Evolutionary conservation across 2,888 invertebrate genomes (phyloP).

Genomic region (Drosophila nigricruria): DNA sequence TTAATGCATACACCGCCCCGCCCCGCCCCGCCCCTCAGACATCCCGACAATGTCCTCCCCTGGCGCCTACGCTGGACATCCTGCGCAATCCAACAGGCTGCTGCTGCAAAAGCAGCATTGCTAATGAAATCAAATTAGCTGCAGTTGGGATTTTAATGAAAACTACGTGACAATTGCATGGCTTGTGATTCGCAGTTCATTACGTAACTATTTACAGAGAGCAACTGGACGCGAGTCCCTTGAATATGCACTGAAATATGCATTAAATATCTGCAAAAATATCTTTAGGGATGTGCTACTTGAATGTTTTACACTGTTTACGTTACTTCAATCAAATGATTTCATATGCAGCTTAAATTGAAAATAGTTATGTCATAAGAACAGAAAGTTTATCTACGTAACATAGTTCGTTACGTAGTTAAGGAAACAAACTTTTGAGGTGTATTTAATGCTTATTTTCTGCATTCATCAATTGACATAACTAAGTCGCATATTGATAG

Average conservation of each 20-base stretch:
- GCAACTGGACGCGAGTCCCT: not conserved
- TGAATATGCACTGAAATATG: not conserved
- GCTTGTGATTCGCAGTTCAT: constrained; percentile 10
- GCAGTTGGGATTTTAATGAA: constrained; percentile 33
- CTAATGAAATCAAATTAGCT: constrained; percentile 54
- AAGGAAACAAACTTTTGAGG: not conserved
- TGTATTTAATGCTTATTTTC: not conserved
- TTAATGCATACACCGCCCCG: constrained; percentile 14
- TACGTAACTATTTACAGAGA: not conserved
- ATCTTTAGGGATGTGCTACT: not conserved
- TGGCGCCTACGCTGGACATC: not conserved
- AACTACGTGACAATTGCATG: constrained; percentile 21
- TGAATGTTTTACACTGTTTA: no score
- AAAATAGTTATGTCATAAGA: not conserved
- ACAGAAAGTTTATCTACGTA: no score
- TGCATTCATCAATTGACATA: not conserved
- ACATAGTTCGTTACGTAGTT: no score
- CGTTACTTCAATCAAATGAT: no score
- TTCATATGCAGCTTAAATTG: not conserved
- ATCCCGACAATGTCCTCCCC: not conserved
- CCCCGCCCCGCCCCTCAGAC: not conserved
- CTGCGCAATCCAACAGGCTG: constrained; percentile 7
- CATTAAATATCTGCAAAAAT: not conserved
- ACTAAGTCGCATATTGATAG: not conserved
- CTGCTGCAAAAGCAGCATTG: constrained; percentile 12